These are phyloP conservation scores for Heterocephalus glaber DNA, from an alignment of 2,113 vertebrate species.

Conservation along the genomic window DNA sequence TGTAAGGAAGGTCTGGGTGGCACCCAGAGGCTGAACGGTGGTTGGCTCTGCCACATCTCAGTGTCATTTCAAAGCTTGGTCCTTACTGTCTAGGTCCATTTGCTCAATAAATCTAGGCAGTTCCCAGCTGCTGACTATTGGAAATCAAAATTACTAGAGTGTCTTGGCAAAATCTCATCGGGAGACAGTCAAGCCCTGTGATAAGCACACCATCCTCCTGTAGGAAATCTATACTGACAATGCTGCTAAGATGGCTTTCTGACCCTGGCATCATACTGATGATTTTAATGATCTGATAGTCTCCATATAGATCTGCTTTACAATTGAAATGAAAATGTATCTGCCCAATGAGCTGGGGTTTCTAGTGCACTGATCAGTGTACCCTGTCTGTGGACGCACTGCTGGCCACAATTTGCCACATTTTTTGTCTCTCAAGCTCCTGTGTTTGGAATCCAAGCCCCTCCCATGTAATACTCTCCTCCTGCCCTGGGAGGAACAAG, in stretches of 20 bases:
- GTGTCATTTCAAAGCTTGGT: not conserved
- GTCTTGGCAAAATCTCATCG: not conserved
- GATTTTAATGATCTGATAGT: not conserved
- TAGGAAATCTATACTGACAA: not conserved
- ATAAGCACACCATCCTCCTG: not conserved
- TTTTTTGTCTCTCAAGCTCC: not conserved
- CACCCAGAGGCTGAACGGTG: not conserved
- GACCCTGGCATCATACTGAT: not conserved
- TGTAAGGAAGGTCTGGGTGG: not conserved
- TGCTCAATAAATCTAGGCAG: not conserved
- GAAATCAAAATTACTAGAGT: not conserved
- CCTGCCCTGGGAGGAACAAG: not conserved
- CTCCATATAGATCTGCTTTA: not conserved
- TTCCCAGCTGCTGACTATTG: not conserved
- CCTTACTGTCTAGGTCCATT: not conserved
- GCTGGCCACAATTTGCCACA: not conserved
- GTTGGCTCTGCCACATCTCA: not conserved
- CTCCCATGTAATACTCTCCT: not conserved
- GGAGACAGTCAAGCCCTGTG: not conserved
- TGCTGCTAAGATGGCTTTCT: not conserved
- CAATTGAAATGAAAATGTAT: not conserved
- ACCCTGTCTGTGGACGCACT: not conserved
- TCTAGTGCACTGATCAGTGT: not conserved
- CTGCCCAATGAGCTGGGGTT: not conserved
- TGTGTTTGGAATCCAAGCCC: not conserved